Evolutionary conservation across 2,797 vertebrate genomes (phyloP), one percentile per base, ranked within the genome.

Genomic region (Enteromius mattozi): DNA sequence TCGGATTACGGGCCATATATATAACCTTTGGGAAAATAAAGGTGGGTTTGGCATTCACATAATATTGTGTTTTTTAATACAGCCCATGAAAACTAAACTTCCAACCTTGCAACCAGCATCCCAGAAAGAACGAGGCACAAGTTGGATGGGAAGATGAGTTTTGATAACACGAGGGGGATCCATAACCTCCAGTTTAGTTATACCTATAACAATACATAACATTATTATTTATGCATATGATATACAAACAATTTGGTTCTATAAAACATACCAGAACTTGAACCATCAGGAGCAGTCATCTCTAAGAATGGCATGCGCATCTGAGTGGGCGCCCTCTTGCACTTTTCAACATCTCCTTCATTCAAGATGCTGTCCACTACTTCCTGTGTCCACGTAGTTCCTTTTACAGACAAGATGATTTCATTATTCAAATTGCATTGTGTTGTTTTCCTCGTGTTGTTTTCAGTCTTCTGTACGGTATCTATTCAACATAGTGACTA

Each of bases 91-190:
- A 40, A 3, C 13, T 40, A 63, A 63, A 17, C 1, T 65, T 85
- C 54, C 91, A 91, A 96, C 95, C 95, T 96, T 96, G 91, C 94
- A 96, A 8, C 33, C 74, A 13, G 95, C 94, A 51, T 94, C 89
- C 95, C 94, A 96, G 90, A 96, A 95, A 65, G 92, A 92, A 69
- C 90, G 88, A 17, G 96, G 96, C 56, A 96, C 84, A 17, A 96
- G 88, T 21, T 90, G 86, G 21, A 66, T 47, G 0, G 94, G 94
- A 12, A 96, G 88, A 80, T 96, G 95, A 1, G 93, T 94, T 89
- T 96, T 96, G 79, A 96, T 90, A 27, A 96, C n/a, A 0, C 95
- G 91, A 3, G 94, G 95, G 0, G 94, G 92, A 8, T 91, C 78
- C 88, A 89, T 92, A 40, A 37, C 79, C 59, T 84, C 80, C 45